phyloP scores from a whole-genome alignment of 2,888 invertebrate species.

The Leptinotarsa rubiginosa region DNA sequence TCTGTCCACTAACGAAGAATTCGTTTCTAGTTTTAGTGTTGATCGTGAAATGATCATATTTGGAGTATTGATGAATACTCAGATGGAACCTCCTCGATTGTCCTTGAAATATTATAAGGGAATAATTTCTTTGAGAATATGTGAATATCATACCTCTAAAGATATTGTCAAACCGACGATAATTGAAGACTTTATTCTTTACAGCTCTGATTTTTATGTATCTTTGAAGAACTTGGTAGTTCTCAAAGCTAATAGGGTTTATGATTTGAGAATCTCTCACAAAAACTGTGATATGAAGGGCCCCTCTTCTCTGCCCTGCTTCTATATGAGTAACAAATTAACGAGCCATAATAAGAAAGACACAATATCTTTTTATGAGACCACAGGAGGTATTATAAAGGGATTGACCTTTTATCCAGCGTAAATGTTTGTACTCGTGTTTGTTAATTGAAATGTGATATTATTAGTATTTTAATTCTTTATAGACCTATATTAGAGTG shows the following conservation, averaged over 20 bases:
- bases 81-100: slow-evolving; percentile 43
- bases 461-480: slow-evolving; percentile 16
- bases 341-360: slow-evolving; percentile 45
- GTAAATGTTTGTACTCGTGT: slow-evolving; percentile 24
- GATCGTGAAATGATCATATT: slow-evolving; percentile 49
- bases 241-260: slow-evolving; percentile 53
- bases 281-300: slow-evolving; percentile 48
- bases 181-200: slow-evolving; percentile 45
- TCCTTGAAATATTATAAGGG: slow-evolving; percentile 43
- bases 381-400: slow-evolving; percentile 56
- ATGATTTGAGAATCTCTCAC: slow-evolving; percentile 56
- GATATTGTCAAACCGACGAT: slow-evolving; percentile 47
- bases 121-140: slow-evolving; percentile 45
- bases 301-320: slow-evolving; percentile 51
- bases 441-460: slow-evolving; percentile 19
- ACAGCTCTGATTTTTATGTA: slow-evolving; percentile 51
- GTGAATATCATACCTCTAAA: slow-evolving; percentile 38
- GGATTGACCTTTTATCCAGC: slow-evolving; percentile 59
- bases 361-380: slow-evolving; percentile 56
- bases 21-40: slow-evolving; percentile 48
- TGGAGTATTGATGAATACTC: slow-evolving; percentile 51
- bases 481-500: neutral
- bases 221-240: slow-evolving; percentile 50
- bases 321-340: slow-evolving; percentile 56
- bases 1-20: slow-evolving; percentile 46